phyloP scores from a whole-genome alignment of 2,888 invertebrate genomes.

The Hybos culiciformis region DNA sequence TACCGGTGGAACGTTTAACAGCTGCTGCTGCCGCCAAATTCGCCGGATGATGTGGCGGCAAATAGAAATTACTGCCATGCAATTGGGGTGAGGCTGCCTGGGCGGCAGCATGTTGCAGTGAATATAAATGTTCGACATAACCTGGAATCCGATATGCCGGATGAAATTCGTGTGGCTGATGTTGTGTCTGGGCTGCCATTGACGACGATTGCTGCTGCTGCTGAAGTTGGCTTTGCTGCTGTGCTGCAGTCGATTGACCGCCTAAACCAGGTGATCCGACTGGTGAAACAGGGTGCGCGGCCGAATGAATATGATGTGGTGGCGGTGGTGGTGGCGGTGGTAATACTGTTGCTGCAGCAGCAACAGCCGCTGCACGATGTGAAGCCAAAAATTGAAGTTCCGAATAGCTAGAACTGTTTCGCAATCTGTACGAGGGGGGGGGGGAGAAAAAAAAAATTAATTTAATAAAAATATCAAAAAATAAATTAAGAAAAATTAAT shows the following conservation, averaged over 20 bases:
- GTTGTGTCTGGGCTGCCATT: constrained; percentile 39
- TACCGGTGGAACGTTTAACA: not conserved
- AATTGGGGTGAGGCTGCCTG: constrained; percentile 44
- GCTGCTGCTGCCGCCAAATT: constrained; percentile 19
- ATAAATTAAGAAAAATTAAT: too few species aligned
- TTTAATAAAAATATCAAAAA: too few species aligned
- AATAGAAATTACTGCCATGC: constrained; percentile 44
- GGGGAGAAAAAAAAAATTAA: too few species aligned
- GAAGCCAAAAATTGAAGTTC: constrained; percentile 36
- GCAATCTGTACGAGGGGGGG: too few species aligned
- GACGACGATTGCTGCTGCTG: constrained; percentile 21
- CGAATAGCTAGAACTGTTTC: constrained; percentile 28
- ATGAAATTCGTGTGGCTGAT: constrained; percentile 41
- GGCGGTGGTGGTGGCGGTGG: constrained; percentile 28
- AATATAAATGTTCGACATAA: constrained; percentile 67
- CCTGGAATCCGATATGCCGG: constrained; percentile 58
- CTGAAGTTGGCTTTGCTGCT: constrained; percentile 2
- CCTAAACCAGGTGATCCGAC: constrained; percentile 2
- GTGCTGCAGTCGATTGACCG: constrained; percentile 20
- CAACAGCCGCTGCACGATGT: constrained; percentile 36
- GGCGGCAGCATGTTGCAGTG: constrained; percentile 49
- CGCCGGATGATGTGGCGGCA: constrained; percentile 39
- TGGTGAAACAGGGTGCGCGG: constrained; percentile 3
- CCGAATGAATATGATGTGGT: constrained; percentile 17
- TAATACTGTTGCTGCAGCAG: constrained; percentile 36